Evolutionary conservation across 2,888 invertebrate species (phyloP), one percentile per base, ranked within the genome.

Genomic region (Phasia obesa): DNA sequence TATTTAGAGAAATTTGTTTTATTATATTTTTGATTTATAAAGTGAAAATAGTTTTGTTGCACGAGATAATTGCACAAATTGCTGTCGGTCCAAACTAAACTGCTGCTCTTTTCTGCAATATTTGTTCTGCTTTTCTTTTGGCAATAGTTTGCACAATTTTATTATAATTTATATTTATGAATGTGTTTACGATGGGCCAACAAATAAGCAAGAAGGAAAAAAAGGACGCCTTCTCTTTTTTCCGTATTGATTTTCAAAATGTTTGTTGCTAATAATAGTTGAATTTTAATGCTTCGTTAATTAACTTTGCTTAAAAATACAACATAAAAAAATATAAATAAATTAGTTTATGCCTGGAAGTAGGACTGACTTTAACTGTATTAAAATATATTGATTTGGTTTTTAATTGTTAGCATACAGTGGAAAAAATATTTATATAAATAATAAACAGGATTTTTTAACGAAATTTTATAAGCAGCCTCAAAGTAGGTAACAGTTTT

Each of bases 11-110:
- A 57, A 44, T 62, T 74, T 64, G 35, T 74, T 64, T 55, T 19
- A 38, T 25, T 60, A 11, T 67, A 60, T 55, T 80, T 79, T 69
- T 80, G 79, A 80, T 80, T 80, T 74, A 74, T 80, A 73, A 59
- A 79, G 73, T 79, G 65, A 31, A 67, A 73, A 71, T 67, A 59
- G 49, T 49, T 67, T 67, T 75, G 57, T 25, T 57, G 75, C 38
- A 60, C 38, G 23, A 75, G 64, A 75, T 75, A 75, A 75, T 75
- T 74, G 64, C 55, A 17, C 9, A 64, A 74, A 74, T 64, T 65
- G 13, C 47, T 75, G 47, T 19, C 55, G 55, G 44, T 47, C 23
- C 23, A 31, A 73, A 62, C 67, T 55, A 55, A 67, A 53, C 7
- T 74, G 47, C 23, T 47, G 31, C 13, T 53, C 15, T 69, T 69